These are phyloP conservation scores for Polylopha cassiicola DNA, from an alignment of 2,888 invertebrate species.

Conservation along the genomic window DNA sequence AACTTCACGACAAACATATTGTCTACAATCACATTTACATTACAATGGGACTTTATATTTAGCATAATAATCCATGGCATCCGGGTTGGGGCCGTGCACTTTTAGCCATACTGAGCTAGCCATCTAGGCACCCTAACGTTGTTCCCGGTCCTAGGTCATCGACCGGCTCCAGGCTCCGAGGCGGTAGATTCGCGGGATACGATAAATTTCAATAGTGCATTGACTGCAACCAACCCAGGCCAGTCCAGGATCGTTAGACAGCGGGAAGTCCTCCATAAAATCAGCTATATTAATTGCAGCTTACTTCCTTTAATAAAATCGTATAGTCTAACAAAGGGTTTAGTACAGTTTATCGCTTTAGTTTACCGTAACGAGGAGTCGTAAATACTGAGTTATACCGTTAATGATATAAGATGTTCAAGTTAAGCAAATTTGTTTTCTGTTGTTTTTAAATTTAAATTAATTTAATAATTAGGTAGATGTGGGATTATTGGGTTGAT, in stretches of 20 bases:
- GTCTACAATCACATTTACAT: slow-evolving; percentile 12
- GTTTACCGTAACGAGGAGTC: too few relatives aligned
- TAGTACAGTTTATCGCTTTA: too few relatives aligned
- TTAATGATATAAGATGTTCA: too few relatives aligned
- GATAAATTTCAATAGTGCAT: slow-evolving; percentile 74
- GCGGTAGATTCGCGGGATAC: slow-evolving; percentile 71
- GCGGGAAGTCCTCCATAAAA: slow-evolving; percentile 29
- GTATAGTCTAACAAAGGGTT: too few relatives aligned
- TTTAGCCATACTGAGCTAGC: slow-evolving; percentile 41
- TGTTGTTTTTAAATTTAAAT: too few relatives aligned
- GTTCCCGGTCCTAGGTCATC: slow-evolving; percentile 60
- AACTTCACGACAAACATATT: slow-evolving; percentile 2
- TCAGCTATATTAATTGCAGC: slow-evolving; percentile 29
- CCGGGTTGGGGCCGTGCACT: slow-evolving; percentile 55
- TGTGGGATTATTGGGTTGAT: too few relatives aligned
- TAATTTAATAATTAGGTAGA: too few relatives aligned
- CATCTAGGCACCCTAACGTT: slow-evolving; percentile 63
- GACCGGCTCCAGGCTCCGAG: slow-evolving; percentile 57
- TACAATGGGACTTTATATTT: slow-evolving; percentile 25
- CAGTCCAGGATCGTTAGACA: slow-evolving; percentile 39
- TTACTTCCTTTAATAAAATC: slow-evolving; percentile 8
- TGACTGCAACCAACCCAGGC: slow-evolving; percentile 53
- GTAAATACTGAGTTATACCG: too few relatives aligned
- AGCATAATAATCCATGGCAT: slow-evolving; percentile 34
- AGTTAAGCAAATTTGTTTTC: too few relatives aligned